A percentile compares a stretch with the other conserved stretches of the same genome.
phyloP scores from a whole-genome alignment of 2,888 invertebrate species.

The Catonia carolina region DNA sequence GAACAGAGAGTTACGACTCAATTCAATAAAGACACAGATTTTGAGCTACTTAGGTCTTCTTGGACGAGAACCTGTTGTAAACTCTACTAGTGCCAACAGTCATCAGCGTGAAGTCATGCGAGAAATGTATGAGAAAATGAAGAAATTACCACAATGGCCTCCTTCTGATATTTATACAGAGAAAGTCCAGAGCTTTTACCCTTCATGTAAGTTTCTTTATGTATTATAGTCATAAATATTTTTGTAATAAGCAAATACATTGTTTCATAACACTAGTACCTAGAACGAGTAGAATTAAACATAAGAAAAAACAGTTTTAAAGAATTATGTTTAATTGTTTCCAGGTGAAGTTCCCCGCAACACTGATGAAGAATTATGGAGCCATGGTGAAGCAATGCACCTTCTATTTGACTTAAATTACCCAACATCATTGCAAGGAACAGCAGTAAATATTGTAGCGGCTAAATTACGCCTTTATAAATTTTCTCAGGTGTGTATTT shows the following conservation, averaged over 20 bases:
- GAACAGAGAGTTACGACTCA: conserved; percentile 30
- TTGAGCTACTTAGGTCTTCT: conserved; percentile 25
- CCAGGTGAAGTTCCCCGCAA: conserved; percentile 51
- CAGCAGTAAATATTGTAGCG: conserved; percentile 48
- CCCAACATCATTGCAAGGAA: conserved; percentile 42
- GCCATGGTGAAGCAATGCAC: conserved; percentile 49
- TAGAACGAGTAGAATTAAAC: no score
- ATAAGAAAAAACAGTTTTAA: no score
- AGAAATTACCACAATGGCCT: conserved; percentile 12
- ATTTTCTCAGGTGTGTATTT: conserved; percentile 43
- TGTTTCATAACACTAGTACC: no score
- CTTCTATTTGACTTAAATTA: conserved; percentile 50
- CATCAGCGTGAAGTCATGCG: conserved; percentile 24
- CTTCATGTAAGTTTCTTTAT: conserved; percentile 45
- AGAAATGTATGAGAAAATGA: conserved; percentile 25
- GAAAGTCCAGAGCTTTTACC: conserved; percentile 44
- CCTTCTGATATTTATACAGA: conserved; percentile 39
- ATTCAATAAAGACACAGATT: conserved; percentile 31
- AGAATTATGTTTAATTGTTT: no score
- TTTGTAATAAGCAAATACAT: no score
- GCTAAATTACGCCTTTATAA: conserved; percentile 49
- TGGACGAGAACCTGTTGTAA: conserved; percentile 13
- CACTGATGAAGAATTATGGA: conserved; percentile 50
- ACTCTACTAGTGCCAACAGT: conserved; percentile 6
- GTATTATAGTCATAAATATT: no score